Evolutionary conservation across 23 tunicate genomes (phyloP), one percentile per base, ranked within the genome.

Genomic region (Trididemnum clinides): DNA sequence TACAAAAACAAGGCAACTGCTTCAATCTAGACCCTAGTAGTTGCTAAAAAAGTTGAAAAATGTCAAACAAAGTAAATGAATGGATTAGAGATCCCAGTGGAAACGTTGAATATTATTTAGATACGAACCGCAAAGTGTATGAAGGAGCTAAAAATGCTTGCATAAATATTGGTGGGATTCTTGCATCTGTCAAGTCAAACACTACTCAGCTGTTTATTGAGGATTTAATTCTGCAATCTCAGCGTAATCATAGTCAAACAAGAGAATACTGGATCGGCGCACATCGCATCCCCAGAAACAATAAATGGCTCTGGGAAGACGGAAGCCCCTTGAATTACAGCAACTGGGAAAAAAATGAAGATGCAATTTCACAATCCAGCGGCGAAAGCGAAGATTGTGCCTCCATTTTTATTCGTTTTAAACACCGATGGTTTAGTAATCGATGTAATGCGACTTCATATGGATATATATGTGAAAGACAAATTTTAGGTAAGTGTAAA

Each of bases 401-500:
- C 3, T 59, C 66, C 5, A 10, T 59, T 19, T 59, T 59, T n/a
- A 44, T 15, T 7, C 5, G 23, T 19, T 59, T 59, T n/a, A 59
- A 59, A 10, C 22, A 59, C 25, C 20, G 22, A 59, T 59, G 66
- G 66, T 59, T 59, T 59, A 59, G 66, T 28, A 59, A n/a, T n/a
- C 66, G 22, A 4, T 59, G 66, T n/a, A 28, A 59, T 19, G 25
- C 27, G 5, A 59, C 20, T 28, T 28, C 20, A 28, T 59, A 19
- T 59, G 66, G 66, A 10, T 59, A 59, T 28, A 59, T 59, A 10
- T 59, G 66, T n/a, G 66, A 59, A 59, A 59, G 66, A 59, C 66
- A 4, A 4, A 28, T n/a, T 59, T 25, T 25, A 59, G 66, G 66
- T 59, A n/a, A 59, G 66, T 7, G 54, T 44, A n/a, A n/a, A n/a